These are phyloP conservation scores for Platycheirus rosarum DNA, from an alignment of 2,888 invertebrate genomes.

Conservation along the genomic window DNA sequence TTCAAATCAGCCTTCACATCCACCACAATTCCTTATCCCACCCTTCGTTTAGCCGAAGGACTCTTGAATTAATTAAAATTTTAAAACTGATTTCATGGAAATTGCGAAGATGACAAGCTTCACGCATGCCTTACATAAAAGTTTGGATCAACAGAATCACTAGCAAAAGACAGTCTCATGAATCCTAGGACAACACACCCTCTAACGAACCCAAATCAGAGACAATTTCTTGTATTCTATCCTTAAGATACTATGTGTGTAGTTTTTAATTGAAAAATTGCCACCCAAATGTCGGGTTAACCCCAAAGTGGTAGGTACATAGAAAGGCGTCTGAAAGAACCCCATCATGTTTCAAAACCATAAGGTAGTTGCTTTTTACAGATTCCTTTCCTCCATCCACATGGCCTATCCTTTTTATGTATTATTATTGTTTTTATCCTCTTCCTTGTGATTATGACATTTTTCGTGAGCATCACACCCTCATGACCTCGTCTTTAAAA, in stretches of 20 bases:
- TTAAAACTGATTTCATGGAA: slow-evolving; percentile 52
- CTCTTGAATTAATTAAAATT: slow-evolving; percentile 69
- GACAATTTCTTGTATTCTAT: not conserved
- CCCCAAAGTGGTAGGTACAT: slow-evolving; percentile 13
- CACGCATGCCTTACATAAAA: slow-evolving; percentile 30
- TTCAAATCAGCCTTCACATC: slow-evolving; percentile 52
- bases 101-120: not conserved
- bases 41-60: slow-evolving; percentile 52
- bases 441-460: slow-evolving; percentile 56
- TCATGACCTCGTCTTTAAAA: slow-evolving; percentile 61
- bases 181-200: not conserved
- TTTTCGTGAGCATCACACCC: slow-evolving; percentile 26
- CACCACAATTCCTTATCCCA: slow-evolving; percentile 24
- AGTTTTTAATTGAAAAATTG: slow-evolving; percentile 59
- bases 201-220: not conserved
- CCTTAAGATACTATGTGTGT: not conserved
- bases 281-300: slow-evolving; percentile 31
- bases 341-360: slow-evolving; percentile 6
- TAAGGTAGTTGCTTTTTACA: not conserved
- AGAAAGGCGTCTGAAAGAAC: not conserved
- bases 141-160: slow-evolving; percentile 44
- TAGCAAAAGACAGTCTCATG: not conserved
- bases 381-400: not conserved
- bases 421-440: slow-evolving; percentile 7
- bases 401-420: not conserved